Evolutionary conservation across 1,140 invertebrate genomes (phyloP).

Genomic region (Temnothorax nylanderi): DNA sequence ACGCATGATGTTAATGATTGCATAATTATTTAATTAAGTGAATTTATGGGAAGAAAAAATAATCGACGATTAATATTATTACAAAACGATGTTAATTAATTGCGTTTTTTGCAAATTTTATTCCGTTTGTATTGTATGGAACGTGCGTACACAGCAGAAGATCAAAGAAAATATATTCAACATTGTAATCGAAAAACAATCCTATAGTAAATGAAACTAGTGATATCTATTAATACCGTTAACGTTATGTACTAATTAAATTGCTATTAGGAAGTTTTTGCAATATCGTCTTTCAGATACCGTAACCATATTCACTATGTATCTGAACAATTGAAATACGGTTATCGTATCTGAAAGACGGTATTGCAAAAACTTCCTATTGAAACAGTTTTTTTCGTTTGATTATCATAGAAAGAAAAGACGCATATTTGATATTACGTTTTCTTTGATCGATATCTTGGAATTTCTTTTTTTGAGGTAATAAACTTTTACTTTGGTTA

Average conservation of each 20-base stretch:
- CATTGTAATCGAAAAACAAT: not conserved
- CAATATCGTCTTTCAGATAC: no score
- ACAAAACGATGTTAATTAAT: not conserved
- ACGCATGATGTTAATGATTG: not conserved
- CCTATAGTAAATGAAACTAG: not conserved
- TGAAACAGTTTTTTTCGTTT: not conserved
- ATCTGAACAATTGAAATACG: no score
- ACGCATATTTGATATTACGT: not conserved
- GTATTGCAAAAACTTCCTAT: not conserved
- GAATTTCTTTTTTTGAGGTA: not conserved
- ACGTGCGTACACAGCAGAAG: not conserved
- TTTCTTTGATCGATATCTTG: conserved; percentile 11
- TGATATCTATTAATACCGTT: not conserved
- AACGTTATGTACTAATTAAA: not conserved
- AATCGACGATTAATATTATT: not conserved
- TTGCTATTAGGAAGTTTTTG: not conserved
- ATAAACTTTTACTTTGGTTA: not conserved
- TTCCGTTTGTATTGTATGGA: not conserved
- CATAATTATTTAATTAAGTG: conserved; percentile 8
- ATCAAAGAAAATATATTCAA: conserved; percentile 3
- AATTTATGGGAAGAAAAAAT: not conserved
- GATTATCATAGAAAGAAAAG: not conserved
- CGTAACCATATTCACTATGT: no score
- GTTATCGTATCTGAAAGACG: no score
- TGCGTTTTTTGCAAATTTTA: not conserved